Evolutionary conservation across 2,113 vertebrate species (phyloP).

Genomic region (Lycocorax pyrrhopterus): DNA sequence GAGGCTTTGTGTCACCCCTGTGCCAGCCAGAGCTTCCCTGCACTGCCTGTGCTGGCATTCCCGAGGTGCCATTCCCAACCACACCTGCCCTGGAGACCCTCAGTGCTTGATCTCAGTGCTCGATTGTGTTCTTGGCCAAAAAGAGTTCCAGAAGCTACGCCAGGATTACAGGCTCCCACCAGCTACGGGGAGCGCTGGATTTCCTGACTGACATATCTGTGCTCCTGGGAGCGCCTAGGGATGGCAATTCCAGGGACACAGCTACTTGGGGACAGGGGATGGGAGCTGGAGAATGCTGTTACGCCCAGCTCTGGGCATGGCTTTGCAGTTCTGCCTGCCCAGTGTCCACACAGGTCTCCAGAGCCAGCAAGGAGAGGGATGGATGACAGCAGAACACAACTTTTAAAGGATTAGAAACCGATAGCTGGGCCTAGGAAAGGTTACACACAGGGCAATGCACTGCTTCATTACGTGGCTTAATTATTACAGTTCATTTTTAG

Average conservation of each 20-base stretch:
- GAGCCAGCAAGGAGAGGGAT: not conserved
- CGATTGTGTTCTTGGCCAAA: not conserved
- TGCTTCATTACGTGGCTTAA: not conserved
- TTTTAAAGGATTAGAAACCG: not conserved
- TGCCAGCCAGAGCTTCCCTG: not conserved
- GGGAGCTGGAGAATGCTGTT: not conserved
- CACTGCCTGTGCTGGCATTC: not conserved
- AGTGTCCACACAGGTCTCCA: not conserved
- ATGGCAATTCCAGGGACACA: not conserved
- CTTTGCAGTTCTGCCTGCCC: not conserved
- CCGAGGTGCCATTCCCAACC: not conserved
- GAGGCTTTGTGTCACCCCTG: not conserved
- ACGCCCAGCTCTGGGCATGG: not conserved
- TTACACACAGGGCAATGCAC: not conserved
- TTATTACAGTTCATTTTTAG: not conserved
- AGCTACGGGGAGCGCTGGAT: not conserved
- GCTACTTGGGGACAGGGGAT: not conserved
- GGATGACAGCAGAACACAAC: not conserved
- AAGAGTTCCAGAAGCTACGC: not conserved
- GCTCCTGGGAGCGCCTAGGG: not conserved
- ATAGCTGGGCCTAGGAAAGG: not conserved
- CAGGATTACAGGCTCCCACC: not conserved
- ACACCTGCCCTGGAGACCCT: not conserved
- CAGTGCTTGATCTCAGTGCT: not conserved
- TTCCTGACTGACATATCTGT: not conserved